Percentiles rank a stretch among this genome's conserved stretches.
Conservation (phyloP, 2,797 vertebrate species). For the Numenius phaeopus region DNA sequence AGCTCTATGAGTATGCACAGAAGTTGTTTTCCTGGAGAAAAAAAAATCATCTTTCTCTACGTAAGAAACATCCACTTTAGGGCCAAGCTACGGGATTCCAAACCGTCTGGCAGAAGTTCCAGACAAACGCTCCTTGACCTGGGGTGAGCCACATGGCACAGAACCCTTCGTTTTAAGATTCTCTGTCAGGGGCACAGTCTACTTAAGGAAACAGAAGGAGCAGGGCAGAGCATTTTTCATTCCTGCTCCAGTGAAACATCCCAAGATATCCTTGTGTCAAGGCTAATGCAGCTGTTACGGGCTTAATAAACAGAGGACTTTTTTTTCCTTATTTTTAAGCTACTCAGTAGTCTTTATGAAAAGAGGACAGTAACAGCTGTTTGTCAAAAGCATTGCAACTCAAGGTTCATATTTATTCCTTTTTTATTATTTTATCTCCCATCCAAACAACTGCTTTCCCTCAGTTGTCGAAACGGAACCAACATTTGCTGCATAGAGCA, state of each 20-base stretch:
- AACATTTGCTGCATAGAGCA: background rate
- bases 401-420: background rate
- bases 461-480: background rate
- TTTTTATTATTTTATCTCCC: background rate
- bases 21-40: background rate
- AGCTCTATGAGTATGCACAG: background rate
- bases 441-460: background rate
- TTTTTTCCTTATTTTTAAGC: background rate
- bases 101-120: background rate
- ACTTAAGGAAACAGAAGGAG: conserved; percentile 7
- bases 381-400: background rate
- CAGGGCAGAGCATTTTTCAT: background rate
- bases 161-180: background rate
- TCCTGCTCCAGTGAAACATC: conserved; percentile 1
- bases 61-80: background rate
- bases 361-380: background rate
- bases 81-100: background rate
- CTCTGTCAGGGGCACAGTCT: background rate
- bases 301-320: background rate
- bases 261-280: background rate
- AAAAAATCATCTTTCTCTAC: background rate
- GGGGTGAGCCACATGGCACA: background rate
- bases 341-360: background rate
- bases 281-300: conserved; percentile 7
- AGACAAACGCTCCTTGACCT: background rate